Base-by-base conservation (phyloP, 1,140 invertebrate species). In the Drosophila pseudoananassae region DNA sequence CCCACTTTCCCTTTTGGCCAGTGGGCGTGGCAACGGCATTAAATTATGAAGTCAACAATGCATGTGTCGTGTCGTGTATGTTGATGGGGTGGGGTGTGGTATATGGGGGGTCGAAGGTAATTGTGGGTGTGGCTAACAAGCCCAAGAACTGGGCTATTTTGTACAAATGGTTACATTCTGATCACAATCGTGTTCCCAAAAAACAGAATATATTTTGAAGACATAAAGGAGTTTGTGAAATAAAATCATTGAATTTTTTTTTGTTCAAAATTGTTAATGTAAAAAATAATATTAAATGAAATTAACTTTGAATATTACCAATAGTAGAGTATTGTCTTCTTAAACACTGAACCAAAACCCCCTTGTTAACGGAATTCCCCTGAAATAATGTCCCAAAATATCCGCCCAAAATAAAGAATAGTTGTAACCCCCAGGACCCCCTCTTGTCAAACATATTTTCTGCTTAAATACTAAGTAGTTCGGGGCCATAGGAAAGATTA, bases 401-500 rank as follows among this genome's bases (percentile, higher is more conserved):
- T 4, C 14, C 14, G 4, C 10, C 14, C 4, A 14, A 36, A 36
- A 36, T 12, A 36, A 36, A 3, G 12, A 12, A 57, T 46, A 57
- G 54, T 57, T 17, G 15, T 36, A 4, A 29, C 12, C 27, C 7
- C n/a, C 40, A 29, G 23, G 27, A 10, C 40, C 20, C 54, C 8
- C 10, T 12, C 10, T 12, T 12, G 40, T 15, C 40, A 29, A 40
- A 61, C 81, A 81, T 85, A 74, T 69, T 49, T 84, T 79, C 43
- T 73, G 64, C 73, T 81, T 81, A 77, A 77, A 73, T 65, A 58
- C 55, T 70, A 70, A 84, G 77, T 85, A 85, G 81, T 85, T 69
- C 33, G 29, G 20, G 52, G 23, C 61, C 81, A 58, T 58, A 38
- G 47, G 50, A 54, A 53, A 64, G 60, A 63, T 81, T 87, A 84